phyloP scores from a whole-genome alignment of 2,113 vertebrate genomes.

The Ginglymostoma cirratum region DNA sequence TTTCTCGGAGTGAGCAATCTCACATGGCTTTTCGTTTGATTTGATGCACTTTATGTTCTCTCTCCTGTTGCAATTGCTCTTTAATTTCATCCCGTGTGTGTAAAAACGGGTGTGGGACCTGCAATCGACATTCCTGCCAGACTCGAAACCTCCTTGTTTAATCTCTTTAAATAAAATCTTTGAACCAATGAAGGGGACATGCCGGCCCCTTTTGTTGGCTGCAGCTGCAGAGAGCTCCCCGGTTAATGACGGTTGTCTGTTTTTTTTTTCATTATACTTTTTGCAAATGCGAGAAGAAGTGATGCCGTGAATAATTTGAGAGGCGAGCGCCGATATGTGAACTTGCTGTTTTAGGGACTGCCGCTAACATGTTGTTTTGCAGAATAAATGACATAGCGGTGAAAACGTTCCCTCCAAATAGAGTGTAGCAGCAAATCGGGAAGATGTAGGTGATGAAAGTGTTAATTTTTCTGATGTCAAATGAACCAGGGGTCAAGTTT shows the following conservation, averaged over 20 bases:
- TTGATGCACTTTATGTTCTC: not conserved
- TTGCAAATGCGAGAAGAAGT: not conserved
- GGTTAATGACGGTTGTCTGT: not conserved
- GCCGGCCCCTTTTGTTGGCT: not conserved
- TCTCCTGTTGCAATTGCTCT: not conserved
- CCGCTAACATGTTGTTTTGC: not conserved
- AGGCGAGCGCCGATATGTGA: not conserved
- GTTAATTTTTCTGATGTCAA: not conserved
- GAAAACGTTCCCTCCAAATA: not conserved
- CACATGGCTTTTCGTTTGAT: not conserved
- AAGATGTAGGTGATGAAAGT: not conserved
- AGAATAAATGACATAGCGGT: not conserved
- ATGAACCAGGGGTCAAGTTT: conserved; percentile 6
- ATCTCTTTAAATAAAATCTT: not conserved
- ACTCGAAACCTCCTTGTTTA: not conserved
- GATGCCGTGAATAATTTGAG: not conserved
- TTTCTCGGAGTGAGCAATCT: not conserved
- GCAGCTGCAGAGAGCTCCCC: not conserved
- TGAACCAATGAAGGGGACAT: not conserved
- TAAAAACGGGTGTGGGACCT: not conserved
- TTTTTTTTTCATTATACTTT: not conserved
- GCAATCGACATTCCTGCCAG: not conserved
- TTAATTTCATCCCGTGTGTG: not conserved
- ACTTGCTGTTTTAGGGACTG: not conserved
- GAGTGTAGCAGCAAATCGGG: not conserved